Conservation (phyloP, 2,113 vertebrate species). For the Tinamus guttatus region DNA sequence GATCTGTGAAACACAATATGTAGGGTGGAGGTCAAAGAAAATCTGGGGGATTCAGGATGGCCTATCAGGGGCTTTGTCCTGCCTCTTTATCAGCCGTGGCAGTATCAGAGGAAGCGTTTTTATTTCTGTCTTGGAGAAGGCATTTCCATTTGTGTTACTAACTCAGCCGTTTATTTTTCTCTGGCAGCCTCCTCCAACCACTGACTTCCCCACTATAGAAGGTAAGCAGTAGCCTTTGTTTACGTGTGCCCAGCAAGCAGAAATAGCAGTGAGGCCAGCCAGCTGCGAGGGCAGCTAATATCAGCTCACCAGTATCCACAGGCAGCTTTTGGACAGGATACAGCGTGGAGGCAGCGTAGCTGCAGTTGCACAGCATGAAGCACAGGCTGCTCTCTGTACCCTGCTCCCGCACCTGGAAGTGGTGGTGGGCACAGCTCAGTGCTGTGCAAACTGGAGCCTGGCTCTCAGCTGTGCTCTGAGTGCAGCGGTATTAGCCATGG, state of each 20-base stretch:
- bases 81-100: background rate
- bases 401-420: accelerated
- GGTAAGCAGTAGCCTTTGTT: constrained; percentile 77
- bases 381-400: background rate
- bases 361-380: background rate
- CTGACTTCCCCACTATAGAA: constrained; percentile 86
- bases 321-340: background rate
- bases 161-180: background rate
- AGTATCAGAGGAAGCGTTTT: background rate
- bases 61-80: background rate
- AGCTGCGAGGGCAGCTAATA: background rate
- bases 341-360: background rate
- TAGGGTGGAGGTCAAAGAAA: background rate
- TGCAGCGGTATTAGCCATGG: background rate
- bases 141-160: constrained; percentile 27
- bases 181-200: constrained; percentile 81
- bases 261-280: background rate
- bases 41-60: background rate
- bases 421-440: background rate
- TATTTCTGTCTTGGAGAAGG: background rate
- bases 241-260: background rate
- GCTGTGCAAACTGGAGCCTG: background rate
- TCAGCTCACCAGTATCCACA: background rate
- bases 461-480: accelerated
- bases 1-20: background rate